Evolutionary conservation across 1,140 invertebrate species (phyloP).

Genomic region (Bemisia tabaci): DNA sequence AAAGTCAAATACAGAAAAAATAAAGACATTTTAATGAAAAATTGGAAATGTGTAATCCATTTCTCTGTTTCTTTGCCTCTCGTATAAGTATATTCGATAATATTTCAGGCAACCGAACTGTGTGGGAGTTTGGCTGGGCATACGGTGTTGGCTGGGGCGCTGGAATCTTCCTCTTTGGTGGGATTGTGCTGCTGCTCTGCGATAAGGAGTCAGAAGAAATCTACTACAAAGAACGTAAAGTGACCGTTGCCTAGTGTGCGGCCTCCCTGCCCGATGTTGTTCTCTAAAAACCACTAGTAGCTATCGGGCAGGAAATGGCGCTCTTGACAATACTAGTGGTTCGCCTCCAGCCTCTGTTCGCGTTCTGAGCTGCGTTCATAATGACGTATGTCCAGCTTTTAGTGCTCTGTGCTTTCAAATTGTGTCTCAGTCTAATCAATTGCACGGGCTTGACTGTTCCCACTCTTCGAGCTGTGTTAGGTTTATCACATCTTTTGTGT

Average conservation of each 20-base stretch:
- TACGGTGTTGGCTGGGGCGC: constrained; percentile 96
- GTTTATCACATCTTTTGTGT: too few species aligned
- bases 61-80: too few species aligned
- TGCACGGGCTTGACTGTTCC: too few species aligned
- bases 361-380: not conserved
- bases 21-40: too few species aligned
- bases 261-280: constrained; percentile 28
- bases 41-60: too few species aligned
- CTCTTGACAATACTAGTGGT: constrained; percentile 16
- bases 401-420: too few species aligned
- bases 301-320: constrained; percentile 1
- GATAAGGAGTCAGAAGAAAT: constrained; percentile 98
- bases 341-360: not conserved
- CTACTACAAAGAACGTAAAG: constrained; percentile 92
- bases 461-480: too few species aligned
- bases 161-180: constrained; percentile 89
- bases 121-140: constrained; percentile 94
- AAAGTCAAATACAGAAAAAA: too few species aligned
- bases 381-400: too few species aligned
- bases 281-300: constrained; percentile 20
- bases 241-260: constrained; percentile 36
- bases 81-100: too few species aligned
- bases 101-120: constrained; percentile 60
- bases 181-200: constrained; percentile 80
- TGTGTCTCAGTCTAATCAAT: too few species aligned